phyloP scores from a whole-genome alignment of 1,140 invertebrate genomes.

The Tribolium castaneum region DNA sequence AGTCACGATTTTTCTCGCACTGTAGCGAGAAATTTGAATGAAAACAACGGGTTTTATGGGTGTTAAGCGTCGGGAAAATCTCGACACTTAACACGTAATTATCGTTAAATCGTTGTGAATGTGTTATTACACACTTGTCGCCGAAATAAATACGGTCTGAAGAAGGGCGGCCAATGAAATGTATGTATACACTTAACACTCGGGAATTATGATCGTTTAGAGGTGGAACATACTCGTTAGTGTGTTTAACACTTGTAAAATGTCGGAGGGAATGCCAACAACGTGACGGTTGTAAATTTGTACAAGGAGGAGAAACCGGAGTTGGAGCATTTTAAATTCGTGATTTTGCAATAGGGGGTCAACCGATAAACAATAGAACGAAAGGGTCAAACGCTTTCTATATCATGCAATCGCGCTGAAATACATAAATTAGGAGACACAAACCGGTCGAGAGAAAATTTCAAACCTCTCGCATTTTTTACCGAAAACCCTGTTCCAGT shows the following conservation, averaged over 20 bases:
- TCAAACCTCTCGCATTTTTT: too few species aligned
- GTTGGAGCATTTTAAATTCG: not conserved
- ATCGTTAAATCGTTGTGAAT: conserved; percentile 13
- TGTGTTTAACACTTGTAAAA: not conserved
- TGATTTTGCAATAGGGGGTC: not conserved
- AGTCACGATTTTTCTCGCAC: not conserved
- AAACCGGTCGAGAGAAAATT: too few species aligned
- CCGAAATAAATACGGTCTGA: not conserved
- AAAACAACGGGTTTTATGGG: not conserved
- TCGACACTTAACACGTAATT: conserved; percentile 11
- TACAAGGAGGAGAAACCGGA: not conserved
- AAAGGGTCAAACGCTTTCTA: not conserved
- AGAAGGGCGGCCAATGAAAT: not conserved
- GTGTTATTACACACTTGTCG: conserved; percentile 1
- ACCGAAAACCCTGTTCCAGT: too few species aligned
- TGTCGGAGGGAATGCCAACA: conserved; percentile 2
- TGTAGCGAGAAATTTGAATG: not conserved
- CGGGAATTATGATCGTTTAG: not conserved
- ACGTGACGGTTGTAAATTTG: conserved; percentile 1
- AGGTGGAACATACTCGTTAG: not conserved
- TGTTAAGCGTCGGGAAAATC: not conserved
- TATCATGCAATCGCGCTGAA: not conserved
- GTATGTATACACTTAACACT: not conserved
- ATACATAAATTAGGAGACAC: not conserved
- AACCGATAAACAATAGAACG: not conserved